Evolutionary conservation across 2,113 vertebrate genomes (phyloP).

Genomic region (Pygathrix nemaeus): DNA sequence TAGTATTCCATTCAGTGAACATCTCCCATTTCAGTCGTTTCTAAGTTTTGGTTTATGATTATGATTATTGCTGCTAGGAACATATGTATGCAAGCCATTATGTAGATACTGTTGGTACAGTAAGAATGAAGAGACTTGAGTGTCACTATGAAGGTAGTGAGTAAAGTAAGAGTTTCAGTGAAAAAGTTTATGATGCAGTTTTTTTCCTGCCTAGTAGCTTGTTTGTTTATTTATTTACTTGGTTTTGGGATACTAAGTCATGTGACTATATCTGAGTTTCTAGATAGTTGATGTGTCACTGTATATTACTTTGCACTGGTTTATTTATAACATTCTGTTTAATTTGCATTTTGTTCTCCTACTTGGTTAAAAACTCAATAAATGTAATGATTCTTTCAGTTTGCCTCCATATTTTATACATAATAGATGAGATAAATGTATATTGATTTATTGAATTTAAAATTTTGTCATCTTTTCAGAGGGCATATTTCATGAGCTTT

Average conservation of each 20-base stretch:
- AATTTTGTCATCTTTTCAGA: not conserved
- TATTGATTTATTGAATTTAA: not conserved
- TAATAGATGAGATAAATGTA: not conserved
- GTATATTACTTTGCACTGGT: not conserved
- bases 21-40: not conserved
- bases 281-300: not conserved
- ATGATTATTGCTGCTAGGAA: not conserved
- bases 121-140: not conserved
- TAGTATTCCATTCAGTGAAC: too few relatives aligned
- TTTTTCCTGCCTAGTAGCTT: constrained; percentile 22
- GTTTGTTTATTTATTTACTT: not conserved
- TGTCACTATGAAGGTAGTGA: not conserved
- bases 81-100: not conserved
- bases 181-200: not conserved
- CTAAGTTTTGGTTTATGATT: not conserved
- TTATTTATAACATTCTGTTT: constrained; percentile 45
- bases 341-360: constrained; percentile 25
- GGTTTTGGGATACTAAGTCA: not conserved
- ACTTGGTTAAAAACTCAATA: constrained; percentile 44
- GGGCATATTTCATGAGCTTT: not conserved
- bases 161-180: constrained; percentile 33
- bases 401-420: constrained; percentile 30
- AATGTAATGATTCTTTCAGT: constrained; percentile 20
- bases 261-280: not conserved
- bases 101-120: not conserved